Percentiles rank a stretch among this genome's conserved stretches.
phyloP scores from a whole-genome alignment of 1,140 invertebrate genomes.

The Ips nitidus region DNA sequence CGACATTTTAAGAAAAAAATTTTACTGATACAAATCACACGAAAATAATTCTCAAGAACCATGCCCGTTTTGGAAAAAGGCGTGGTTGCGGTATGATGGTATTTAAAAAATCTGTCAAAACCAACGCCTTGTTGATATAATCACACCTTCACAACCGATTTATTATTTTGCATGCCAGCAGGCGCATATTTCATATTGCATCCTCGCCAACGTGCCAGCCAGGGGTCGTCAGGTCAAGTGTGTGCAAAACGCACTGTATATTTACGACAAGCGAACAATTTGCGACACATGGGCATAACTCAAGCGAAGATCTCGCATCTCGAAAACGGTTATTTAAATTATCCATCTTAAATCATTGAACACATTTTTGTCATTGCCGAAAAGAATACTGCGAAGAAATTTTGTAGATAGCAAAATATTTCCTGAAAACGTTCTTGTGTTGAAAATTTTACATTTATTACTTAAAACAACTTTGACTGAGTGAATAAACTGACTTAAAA shows the following conservation, averaged over 20 bases:
- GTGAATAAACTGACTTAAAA: no score
- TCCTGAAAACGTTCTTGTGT: no score
- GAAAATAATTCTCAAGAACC: no score
- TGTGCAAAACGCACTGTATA: slow-evolving; percentile 20
- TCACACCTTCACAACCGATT: not conserved
- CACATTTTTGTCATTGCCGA: not conserved
- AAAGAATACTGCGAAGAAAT: not conserved
- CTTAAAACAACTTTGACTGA: no score
- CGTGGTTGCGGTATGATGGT: not conserved
- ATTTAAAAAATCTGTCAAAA: not conserved
- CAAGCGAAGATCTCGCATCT: slow-evolving; percentile 5
- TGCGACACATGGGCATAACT: slow-evolving; percentile 14
- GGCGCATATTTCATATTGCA: slow-evolving; percentile 17
- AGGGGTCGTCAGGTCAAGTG: slow-evolving; percentile 15
- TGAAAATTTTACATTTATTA: no score
- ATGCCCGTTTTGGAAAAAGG: no score
- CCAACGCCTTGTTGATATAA: not conserved
- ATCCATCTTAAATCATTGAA: slow-evolving; percentile 9
- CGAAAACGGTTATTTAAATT: slow-evolving; percentile 18
- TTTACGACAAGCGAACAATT: slow-evolving; percentile 19
- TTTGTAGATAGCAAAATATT: not conserved
- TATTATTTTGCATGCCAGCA: slow-evolving; percentile 7
- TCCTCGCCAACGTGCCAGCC: slow-evolving; percentile 5
- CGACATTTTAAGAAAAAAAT: no score
- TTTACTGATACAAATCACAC: no score